Conservation (phyloP, 37 sponge, comb jelly and placozoan genomes). For the Amphimedon queenslandica region DNA sequence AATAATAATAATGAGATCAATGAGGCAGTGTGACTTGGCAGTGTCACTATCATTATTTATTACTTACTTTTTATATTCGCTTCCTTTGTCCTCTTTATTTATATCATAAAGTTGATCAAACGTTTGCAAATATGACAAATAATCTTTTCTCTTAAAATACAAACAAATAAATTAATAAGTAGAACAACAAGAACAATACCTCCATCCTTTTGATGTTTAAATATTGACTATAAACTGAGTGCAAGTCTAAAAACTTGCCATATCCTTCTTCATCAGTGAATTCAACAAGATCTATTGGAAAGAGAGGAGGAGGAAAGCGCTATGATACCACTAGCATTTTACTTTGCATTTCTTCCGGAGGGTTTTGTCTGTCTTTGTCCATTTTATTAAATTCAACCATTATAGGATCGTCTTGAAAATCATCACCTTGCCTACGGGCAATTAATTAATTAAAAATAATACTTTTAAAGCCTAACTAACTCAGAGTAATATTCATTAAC, state of each 20-base stretch:
- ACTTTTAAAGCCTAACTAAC: no score
- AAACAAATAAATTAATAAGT: neutral
- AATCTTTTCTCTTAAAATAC: constrained; percentile 65
- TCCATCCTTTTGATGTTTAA: constrained; percentile 80
- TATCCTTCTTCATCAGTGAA: constrained; percentile 98
- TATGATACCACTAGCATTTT: neutral
- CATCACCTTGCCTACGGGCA: no score
- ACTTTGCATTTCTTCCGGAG: constrained; percentile 71
- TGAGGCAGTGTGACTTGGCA: no score
- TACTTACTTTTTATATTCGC: constrained; percentile 72
- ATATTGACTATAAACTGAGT: constrained; percentile 61
- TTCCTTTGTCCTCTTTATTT: constrained; percentile 81
- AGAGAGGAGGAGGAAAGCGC: neutral
- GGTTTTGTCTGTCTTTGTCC: constrained; percentile 63
- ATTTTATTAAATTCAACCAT: constrained; percentile 78
- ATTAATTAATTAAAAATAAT: no score
- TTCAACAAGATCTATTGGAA: constrained; percentile 64
- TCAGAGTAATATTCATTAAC: constrained; percentile 6
- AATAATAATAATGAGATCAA: no score
- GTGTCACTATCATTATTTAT: no score
- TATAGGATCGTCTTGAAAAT: constrained; percentile 76
- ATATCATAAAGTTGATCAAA: constrained; percentile 94
- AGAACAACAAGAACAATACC: constrained; percentile 15
- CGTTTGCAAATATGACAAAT: constrained; percentile 77
- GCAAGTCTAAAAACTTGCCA: constrained; percentile 94